Evolutionary conservation across 1,140 invertebrate species (phyloP), one percentile per base, ranked within the genome.

Genomic region (Olivierus martensii): DNA sequence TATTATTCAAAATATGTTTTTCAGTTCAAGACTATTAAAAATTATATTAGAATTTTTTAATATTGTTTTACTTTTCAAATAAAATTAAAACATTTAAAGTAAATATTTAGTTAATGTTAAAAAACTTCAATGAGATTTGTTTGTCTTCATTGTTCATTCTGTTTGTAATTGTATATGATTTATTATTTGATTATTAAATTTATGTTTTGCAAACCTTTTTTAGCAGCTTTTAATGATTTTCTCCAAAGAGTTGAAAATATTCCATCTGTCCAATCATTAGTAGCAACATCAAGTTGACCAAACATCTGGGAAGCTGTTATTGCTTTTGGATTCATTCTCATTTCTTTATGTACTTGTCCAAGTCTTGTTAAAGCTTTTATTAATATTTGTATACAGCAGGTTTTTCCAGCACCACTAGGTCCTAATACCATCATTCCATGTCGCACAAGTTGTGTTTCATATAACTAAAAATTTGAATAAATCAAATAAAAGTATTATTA

Each of bases 291-390:
- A n/a, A 95, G 73, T 43, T 87, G 76, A 0, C 92, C 92, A 72
- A 97, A 97, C 92, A 97, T 97, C 75, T 97, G 91, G 3, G 89
- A 80, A 3, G 90, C 88, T 46, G 91, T 95, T 59, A 97, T 95
- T 34, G 92, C 89, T 75, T 96, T 95, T 1, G 92, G 92, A 73
- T 97, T 97, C 92, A 97, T 96, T 58, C 92, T 73, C 89, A 95
- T 92, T 75, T 97, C 91, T 58, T 84, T 84, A 67, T 96, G 91
- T 7, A 71, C 75, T 45, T 85, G 75, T 12, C 87, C 90, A 65
- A 79, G 84, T 56, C 84, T 80, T 3, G 86, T 87, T 59, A 97
- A 73, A 2, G 91, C 80, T 69, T 82, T 87, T 90, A 96, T 95
- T n/a, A 97, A 70, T 0, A 79, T 85, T 54, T 94, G 88, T 59